phyloP scores from a whole-genome alignment of 2,113 vertebrate species.

The Aptenodytes forsteri region DNA sequence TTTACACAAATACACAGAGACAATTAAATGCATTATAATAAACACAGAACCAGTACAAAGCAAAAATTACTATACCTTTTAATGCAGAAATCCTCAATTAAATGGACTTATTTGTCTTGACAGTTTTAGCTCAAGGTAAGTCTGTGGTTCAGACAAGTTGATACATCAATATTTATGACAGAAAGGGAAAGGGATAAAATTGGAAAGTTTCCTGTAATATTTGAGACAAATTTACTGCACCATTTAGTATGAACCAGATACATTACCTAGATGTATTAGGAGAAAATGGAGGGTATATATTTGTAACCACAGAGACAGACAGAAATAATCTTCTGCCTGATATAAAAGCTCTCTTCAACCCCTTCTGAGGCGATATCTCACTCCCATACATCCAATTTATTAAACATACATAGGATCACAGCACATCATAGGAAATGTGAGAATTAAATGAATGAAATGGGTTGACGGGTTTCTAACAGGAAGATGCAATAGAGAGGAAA shows the following conservation, averaged over 20 bases:
- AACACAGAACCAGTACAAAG: neutral
- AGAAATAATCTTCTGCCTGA: neutral
- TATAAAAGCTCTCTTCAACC: neutral
- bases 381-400: neutral
- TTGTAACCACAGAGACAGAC: constrained; percentile 8
- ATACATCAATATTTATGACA: constrained; percentile 53
- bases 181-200: constrained; percentile 19
- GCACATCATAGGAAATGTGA: neutral
- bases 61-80: neutral
- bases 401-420: neutral
- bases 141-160: constrained; percentile 16
- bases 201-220: constrained; percentile 61
- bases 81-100: neutral
- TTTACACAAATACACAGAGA: neutral
- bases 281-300: constrained; percentile 38
- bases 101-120: neutral
- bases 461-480: neutral
- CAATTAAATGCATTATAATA: neutral
- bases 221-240: constrained; percentile 43
- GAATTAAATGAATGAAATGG: neutral
- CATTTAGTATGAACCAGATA: constrained; percentile 26
- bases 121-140: neutral
- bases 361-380: neutral
- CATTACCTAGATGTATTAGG: constrained; percentile 30
- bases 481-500: neutral